These are phyloP conservation scores for Agapornis canus DNA, from an alignment of 2,797 vertebrate species.

Conservation along the genomic window DNA sequence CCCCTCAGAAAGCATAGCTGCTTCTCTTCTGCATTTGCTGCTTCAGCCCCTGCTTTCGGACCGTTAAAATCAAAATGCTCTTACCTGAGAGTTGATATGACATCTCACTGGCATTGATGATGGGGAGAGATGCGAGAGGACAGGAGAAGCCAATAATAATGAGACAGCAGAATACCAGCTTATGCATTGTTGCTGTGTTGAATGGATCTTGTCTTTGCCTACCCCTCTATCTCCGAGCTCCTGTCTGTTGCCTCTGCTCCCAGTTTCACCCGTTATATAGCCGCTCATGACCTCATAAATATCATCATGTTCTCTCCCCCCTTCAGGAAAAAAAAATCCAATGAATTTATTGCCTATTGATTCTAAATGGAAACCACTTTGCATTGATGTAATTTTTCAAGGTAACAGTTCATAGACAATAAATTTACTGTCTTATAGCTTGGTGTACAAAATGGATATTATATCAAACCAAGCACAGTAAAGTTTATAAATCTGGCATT, in stretches of 20 bases:
- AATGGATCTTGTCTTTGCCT: neutral
- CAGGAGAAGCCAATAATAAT: conserved; percentile 52
- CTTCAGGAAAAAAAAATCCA: conserved; percentile 7
- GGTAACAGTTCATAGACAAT: conserved; percentile 76
- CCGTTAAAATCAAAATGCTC: neutral
- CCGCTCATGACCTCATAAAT: conserved; percentile 70
- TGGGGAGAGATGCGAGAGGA: conserved; percentile 56
- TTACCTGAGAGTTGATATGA: conserved; percentile 73
- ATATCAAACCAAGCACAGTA: conserved; percentile 66
- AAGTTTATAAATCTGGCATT: conserved; percentile 75
- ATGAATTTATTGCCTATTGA: conserved; percentile 67
- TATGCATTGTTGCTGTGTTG: conserved; percentile 48
- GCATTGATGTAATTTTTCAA: conserved; percentile 82
- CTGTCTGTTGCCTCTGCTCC: conserved; percentile 13
- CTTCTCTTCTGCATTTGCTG: neutral
- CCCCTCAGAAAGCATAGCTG: neutral
- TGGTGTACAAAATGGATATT: conserved; percentile 66
- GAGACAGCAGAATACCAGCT: conserved; percentile 64
- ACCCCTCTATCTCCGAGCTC: neutral
- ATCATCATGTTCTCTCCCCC: conserved; percentile 40
- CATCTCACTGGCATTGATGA: conserved; percentile 13
- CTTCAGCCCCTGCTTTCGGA: neutral
- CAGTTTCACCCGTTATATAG: conserved; percentile 66
- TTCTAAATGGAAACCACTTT: conserved; percentile 76
- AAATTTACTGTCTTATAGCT: conserved; percentile 74